Evolutionary conservation across 2,113 vertebrate genomes (phyloP), one percentile per base, ranked within the genome.

Genomic region (Zeus faber): DNA sequence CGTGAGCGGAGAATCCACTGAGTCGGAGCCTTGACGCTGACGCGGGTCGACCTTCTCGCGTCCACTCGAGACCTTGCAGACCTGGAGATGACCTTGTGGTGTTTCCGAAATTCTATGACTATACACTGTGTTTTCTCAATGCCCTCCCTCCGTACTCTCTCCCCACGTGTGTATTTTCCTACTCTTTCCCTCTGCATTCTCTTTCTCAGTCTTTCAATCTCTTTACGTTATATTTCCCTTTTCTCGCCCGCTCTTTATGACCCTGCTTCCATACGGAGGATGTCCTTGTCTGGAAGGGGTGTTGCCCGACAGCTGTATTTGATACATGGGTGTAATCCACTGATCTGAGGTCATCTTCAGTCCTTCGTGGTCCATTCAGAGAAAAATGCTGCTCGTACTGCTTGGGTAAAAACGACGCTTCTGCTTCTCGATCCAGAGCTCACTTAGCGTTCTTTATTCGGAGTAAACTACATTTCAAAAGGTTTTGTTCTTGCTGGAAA

Each of bases 1-100:
- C 33, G 53, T 18, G 1, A 16, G 53, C 14, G 21, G 27, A 44
- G 58, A 65, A 53, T 29, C 22, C 20, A 8, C 13, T 14, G 23
- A 16, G 46, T 9, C 23, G 13, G 43, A 29, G 27, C 5, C 27
- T 10, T 6, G 10, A 29, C 27, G 27, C 27, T 29, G 27, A 29
- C 10, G 4, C 10, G 27, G 4, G 27, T 29, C 5, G 27, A 4
- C 5, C 10, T 29, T 4, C 46, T 54, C 44, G n/a, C n/a, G n/a
- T 65, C 64, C 1, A 21, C 7, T 25, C 4, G 21, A 24, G 25
- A 23, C 37, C 1, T 46, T 3, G 13, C 20, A 16, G 47, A 35
- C 56, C 62, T 21, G 44, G 35, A 59, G 33, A 45, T 54, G 65
- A 58, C 54, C 50, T 43, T 35, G 4, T 37, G 27, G 3, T 60